Evolutionary conservation across 2,888 invertebrate species (phyloP).

Genomic region (Emmelina monodactyla): DNA sequence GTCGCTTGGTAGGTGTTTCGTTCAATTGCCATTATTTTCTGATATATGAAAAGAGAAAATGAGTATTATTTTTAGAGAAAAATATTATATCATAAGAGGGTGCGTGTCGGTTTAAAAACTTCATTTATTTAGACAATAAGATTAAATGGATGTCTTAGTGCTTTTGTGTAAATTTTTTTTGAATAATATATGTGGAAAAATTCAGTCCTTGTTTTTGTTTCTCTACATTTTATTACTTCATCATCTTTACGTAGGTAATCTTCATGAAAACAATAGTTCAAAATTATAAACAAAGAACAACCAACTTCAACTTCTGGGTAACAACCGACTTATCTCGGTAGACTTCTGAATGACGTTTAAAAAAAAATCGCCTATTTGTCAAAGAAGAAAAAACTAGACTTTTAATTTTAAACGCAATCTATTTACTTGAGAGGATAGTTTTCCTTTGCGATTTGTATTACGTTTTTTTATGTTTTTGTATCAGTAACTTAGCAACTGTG

Average conservation of each 20-base stretch:
- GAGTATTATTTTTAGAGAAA: constrained; percentile 65
- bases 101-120: constrained; percentile 60
- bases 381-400: too few species aligned
- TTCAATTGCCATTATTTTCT: constrained; percentile 52
- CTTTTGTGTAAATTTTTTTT: constrained; percentile 68
- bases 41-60: constrained; percentile 39
- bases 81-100: constrained; percentile 56
- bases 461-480: constrained; percentile 12
- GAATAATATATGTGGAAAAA: constrained; percentile 67
- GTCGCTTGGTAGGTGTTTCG: constrained; percentile 52
- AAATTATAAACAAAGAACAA: too few species aligned
- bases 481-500: constrained; percentile 36
- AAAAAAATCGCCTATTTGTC: too few species aligned
- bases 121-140: constrained; percentile 67
- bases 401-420: too few species aligned
- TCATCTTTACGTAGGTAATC: too few species aligned
- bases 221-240: too few species aligned
- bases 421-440: too few species aligned
- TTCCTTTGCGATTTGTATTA: too few species aligned
- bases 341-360: too few species aligned
- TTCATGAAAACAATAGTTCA: too few species aligned
- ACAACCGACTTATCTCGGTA: too few species aligned
- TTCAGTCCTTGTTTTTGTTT: constrained; percentile 23
- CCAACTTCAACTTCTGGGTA: too few species aligned
- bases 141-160: constrained; percentile 68